Percentiles rank a stretch among this genome's conserved stretches.
Evolutionary conservation across 2,888 invertebrate genomes (phyloP).

Genomic region (Apamea epomidion): DNA sequence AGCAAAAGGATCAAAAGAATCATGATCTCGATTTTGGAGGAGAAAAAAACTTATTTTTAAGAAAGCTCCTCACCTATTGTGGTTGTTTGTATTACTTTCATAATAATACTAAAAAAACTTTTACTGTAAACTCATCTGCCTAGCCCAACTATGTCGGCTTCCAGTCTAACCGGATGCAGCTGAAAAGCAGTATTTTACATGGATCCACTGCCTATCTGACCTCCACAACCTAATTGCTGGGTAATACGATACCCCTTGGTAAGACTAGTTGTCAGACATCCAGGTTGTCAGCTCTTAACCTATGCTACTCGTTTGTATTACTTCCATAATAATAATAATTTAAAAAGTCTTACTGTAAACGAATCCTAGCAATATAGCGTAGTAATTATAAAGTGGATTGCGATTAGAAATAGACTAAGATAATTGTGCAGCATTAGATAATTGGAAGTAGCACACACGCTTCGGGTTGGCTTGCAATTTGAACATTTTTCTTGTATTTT

Average conservation of each 20-base stretch:
- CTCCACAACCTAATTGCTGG: too few species aligned
- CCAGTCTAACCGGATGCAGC: too few species aligned
- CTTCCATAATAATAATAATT: background rate
- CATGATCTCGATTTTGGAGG: background rate
- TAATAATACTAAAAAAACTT: background rate
- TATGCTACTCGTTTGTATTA: background rate
- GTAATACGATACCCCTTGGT: too few species aligned
- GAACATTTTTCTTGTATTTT: constrained; percentile 12
- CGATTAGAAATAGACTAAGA: constrained; percentile 7
- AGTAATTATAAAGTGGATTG: background rate
- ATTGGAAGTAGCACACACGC: constrained; percentile 11
- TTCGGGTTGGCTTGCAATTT: background rate
- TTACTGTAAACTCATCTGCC: background rate
- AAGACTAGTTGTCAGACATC: too few species aligned
- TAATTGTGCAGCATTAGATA: constrained; percentile 18
- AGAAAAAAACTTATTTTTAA: background rate
- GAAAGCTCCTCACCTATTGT: background rate
- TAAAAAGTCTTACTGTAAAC: background rate
- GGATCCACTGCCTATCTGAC: too few species aligned
- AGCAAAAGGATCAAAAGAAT: background rate
- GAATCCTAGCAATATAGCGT: background rate
- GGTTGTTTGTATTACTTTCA: background rate
- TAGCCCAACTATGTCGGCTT: too few species aligned
- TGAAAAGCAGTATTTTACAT: too few species aligned
- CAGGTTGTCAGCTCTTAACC: background rate